phyloP scores from a whole-genome alignment of 2,888 invertebrate genomes.

The Campoletis raptor region DNA sequence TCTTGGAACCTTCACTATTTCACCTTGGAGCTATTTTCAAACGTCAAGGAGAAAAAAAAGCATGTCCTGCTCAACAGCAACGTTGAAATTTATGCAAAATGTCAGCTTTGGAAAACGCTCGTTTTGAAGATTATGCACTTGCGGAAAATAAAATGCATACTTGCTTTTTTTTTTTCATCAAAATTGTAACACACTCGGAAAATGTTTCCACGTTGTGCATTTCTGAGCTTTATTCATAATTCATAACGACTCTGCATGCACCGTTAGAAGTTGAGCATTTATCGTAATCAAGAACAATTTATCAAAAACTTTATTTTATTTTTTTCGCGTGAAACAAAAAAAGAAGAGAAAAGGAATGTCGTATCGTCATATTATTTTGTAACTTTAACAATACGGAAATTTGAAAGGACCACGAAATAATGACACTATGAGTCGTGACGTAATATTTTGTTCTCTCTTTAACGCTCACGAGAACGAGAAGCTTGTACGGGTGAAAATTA shows the following conservation, averaged over 20 bases:
- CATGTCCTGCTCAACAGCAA: background rate
- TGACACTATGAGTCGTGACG: slow-evolving; percentile 35
- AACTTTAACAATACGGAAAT: slow-evolving; percentile 53
- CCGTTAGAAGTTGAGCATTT: slow-evolving; percentile 20
- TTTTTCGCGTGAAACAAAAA: background rate
- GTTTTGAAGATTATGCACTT: background rate
- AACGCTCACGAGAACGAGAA: slow-evolving; percentile 34
- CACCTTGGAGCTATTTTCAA: background rate
- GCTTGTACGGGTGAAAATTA: slow-evolving; percentile 53
- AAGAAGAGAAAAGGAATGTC: background rate
- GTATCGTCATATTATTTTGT: slow-evolving; percentile 36
- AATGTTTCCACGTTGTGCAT: background rate
- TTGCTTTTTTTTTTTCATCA: background rate
- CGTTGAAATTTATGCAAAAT: background rate
- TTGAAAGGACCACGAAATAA: slow-evolving; percentile 59
- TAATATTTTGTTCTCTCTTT: slow-evolving; percentile 45
- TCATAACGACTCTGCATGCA: background rate
- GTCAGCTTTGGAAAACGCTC: background rate
- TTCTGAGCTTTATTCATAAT: slow-evolving; percentile 9
- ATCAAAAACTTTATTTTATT: background rate
- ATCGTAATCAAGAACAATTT: slow-evolving; percentile 30
- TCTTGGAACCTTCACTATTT: background rate
- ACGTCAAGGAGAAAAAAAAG: background rate
- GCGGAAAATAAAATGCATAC: background rate
- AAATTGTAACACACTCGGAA: slow-evolving; percentile 3